Percentiles rank a stretch among this genome's conserved stretches.
Evolutionary conservation across 2,113 vertebrate genomes (phyloP).

Genomic region (Vulpes lagopus): DNA sequence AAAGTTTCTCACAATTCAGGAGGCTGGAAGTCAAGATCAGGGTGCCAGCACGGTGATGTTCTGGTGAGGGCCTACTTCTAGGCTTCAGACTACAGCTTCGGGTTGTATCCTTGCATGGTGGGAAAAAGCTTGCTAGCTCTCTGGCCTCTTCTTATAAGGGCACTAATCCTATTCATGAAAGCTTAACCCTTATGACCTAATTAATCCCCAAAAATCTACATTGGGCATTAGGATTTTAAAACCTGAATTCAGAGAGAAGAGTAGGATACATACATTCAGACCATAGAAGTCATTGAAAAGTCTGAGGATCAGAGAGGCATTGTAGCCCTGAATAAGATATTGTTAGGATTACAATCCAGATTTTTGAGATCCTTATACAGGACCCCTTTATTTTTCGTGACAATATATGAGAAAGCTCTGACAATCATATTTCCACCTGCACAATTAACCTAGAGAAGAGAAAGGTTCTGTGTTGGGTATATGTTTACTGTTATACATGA

Average conservation of each 20-base stretch:
- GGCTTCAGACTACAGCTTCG: not conserved
- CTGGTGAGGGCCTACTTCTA: not conserved
- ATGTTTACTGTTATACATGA: not conserved
- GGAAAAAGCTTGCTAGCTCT: not conserved
- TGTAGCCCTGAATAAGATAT: not conserved
- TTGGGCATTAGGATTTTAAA: not conserved
- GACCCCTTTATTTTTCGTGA: not conserved
- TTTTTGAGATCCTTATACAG: not conserved
- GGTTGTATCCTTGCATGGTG: not conserved
- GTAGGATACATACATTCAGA: not conserved
- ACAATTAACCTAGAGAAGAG: not conserved
- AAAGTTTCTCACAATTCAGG: not conserved
- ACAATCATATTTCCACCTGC: not conserved
- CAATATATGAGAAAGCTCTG: not conserved
- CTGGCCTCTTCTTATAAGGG: not conserved
- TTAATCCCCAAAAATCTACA: not conserved
- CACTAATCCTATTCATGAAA: not conserved
- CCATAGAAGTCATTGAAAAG: not conserved
- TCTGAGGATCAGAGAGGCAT: not conserved
- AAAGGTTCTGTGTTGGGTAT: not conserved
- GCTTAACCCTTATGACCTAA: not conserved
- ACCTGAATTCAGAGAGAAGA: not conserved
- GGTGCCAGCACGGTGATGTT: not conserved
- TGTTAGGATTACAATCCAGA: not conserved
- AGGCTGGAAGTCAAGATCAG: not conserved